Conservation (phyloP, 2,888 invertebrate species). For the Diarsia dahlii region DNA sequence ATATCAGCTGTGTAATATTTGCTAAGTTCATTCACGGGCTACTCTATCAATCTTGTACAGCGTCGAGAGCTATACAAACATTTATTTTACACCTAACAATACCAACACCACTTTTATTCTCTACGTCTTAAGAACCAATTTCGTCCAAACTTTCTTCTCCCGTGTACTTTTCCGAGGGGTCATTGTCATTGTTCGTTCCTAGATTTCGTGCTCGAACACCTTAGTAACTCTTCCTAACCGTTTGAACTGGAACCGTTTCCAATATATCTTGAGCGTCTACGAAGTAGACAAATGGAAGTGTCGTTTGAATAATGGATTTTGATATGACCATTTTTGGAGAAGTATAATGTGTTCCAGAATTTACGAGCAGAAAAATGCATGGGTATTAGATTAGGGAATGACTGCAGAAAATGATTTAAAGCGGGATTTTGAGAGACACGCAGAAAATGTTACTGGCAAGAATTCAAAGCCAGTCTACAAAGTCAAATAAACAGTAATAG, state of each 20-base stretch:
- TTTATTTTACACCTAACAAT: conserved; percentile 57
- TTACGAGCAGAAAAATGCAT: conserved; percentile 15
- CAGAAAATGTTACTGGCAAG: background rate
- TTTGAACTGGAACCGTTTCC: conserved; percentile 64
- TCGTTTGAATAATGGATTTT: conserved; percentile 61
- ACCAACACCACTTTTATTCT: conserved; percentile 52
- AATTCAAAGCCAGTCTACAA: background rate
- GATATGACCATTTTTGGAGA: conserved; percentile 43
- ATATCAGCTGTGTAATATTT: conserved; percentile 72
- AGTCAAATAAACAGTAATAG: background rate
- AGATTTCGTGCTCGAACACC: conserved; percentile 65
- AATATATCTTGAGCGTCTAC: conserved; percentile 63
- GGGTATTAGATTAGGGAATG: background rate
- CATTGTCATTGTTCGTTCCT: conserved; percentile 63
- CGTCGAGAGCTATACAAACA: conserved; percentile 71
- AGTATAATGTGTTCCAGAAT: conserved; percentile 31
- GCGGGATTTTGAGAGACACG: background rate
- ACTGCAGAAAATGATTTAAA: background rate
- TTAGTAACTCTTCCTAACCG: conserved; percentile 63
- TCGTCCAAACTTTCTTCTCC: conserved; percentile 40
- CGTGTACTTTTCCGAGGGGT: conserved; percentile 47
- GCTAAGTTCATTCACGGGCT: conserved; percentile 75
- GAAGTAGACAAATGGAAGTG: conserved; percentile 60
- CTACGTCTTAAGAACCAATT: conserved; percentile 51
- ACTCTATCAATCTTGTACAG: conserved; percentile 77